Evolutionary conservation across 2,797 vertebrate genomes (phyloP), one percentile per base, ranked within the genome.

Genomic region (Lepidocolaptes lacrymiger): DNA sequence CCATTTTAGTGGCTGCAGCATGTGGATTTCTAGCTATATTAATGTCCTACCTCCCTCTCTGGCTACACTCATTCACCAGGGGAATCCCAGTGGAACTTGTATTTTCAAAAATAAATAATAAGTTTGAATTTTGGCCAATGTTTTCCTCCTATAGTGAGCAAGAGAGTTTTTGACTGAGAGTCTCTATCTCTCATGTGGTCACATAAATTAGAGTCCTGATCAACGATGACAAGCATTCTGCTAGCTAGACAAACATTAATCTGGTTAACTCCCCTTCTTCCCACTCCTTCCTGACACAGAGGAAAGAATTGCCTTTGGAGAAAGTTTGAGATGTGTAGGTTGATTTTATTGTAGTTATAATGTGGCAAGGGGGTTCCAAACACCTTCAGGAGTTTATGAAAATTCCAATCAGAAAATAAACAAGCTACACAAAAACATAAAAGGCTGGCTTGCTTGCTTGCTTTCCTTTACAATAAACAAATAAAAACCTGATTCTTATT

Each of bases 191-290:
- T 91, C 66, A n/a, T 90, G 88, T 88, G 91, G 95, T 95, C 81
- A 89, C 90, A 97, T 95, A 89, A 97, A 96, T 96, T 93, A 93
- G 55, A 93, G 85, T 86, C 79, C 74, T 63, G 74, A 94, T 85
- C 91, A 86, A 93, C 0, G 37, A 88, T 82, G 95, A 96, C 95
- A 94, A 96, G 86, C 63, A 56, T 92, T 95, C 91, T 95, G 84
- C 92, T 94, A 91, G 95, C 91, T 92, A 26, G 12, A 93, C 66
- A 88, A 91, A 94, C 95, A 96, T 93, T 85, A 95, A 95, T 94
- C 91, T 94, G 61, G 93, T 91, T 90, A 94, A 94, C 91, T 95
- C 95, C 91, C 44, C 52, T 90, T 93, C 95, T 97, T 96, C 89
- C 96, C 88, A 95, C 89, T 95, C 83, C 80, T 95, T 95, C 92